phyloP scores from a whole-genome alignment of 2,888 invertebrate genomes.

The Trachelus troglodyta region DNA sequence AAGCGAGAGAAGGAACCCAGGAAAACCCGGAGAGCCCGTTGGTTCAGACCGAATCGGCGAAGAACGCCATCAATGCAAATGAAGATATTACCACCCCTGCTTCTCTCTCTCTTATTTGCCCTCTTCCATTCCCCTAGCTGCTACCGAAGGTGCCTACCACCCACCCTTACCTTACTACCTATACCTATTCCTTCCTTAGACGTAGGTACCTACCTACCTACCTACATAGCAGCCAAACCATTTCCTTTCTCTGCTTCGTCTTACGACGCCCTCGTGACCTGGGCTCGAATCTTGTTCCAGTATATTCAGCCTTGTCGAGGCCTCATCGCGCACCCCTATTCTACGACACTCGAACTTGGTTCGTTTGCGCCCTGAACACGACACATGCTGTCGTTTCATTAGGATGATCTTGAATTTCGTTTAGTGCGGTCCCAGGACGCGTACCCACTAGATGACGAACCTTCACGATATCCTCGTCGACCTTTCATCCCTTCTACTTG shows the following conservation, averaged over 20 bases:
- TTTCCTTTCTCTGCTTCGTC: conserved; percentile 3
- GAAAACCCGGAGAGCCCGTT: conserved; percentile 13
- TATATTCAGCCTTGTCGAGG: neutral
- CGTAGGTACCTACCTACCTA: neutral
- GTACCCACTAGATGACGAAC: neutral
- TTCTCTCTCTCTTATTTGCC: neutral
- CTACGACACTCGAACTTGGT: neutral
- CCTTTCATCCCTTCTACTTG: neutral
- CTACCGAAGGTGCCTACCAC: neutral
- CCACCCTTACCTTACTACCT: neutral
- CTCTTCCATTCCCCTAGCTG: conserved; percentile 4
- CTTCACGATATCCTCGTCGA: neutral
- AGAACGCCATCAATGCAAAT: conserved; percentile 44
- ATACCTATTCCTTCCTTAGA: neutral
- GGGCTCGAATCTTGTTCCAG: conserved; percentile 12
- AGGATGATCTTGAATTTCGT: neutral
- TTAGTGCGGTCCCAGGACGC: neutral
- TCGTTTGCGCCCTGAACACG: conserved; percentile 6
- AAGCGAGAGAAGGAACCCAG: conserved; percentile 16
- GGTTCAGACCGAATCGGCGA: conserved; percentile 16
- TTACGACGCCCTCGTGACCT: conserved; percentile 19
- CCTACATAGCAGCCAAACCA: neutral
- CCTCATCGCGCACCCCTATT: neutral
- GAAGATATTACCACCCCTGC: conserved; percentile 36
- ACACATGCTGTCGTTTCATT: conserved; percentile 15